These are phyloP conservation scores for Thymelicus acteon DNA, from an alignment of 2,888 invertebrate species.

Conservation along the genomic window DNA sequence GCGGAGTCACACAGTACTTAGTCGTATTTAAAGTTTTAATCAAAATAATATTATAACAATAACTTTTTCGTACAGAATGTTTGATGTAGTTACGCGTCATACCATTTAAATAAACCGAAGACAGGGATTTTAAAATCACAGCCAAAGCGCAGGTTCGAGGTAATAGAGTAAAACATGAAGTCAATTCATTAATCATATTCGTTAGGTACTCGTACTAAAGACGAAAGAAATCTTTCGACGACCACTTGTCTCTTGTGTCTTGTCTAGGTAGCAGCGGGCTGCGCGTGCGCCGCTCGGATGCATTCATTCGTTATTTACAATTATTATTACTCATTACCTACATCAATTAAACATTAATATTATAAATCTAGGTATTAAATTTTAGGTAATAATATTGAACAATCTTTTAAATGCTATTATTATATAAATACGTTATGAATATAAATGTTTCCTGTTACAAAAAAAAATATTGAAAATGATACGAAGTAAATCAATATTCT, in stretches of 20 bases:
- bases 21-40: slow-evolving; percentile 79
- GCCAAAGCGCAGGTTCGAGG: slow-evolving; percentile 82
- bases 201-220: slow-evolving; percentile 80
- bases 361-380: slow-evolving; percentile 84
- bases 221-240: slow-evolving; percentile 58
- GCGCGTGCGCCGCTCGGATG: slow-evolving; percentile 61
- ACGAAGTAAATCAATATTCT: slow-evolving; percentile 84
- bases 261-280: slow-evolving; percentile 64
- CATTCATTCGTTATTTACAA: slow-evolving; percentile 81
- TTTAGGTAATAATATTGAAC: slow-evolving; percentile 86
- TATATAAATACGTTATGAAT: slow-evolving; percentile 86
- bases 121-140: slow-evolving; percentile 80
- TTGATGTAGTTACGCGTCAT: slow-evolving; percentile 68
- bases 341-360: slow-evolving; percentile 85
- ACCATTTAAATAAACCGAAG: slow-evolving; percentile 80
- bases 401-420: slow-evolving; percentile 86
- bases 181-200: slow-evolving; percentile 84
- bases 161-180: slow-evolving; percentile 81
- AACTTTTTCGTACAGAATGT: slow-evolving; percentile 64
- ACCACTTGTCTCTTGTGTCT: slow-evolving; percentile 76
- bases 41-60: slow-evolving; percentile 68
- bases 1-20: slow-evolving; percentile 79
- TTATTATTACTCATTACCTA: slow-evolving; percentile 82
- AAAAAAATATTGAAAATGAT: slow-evolving; percentile 84
- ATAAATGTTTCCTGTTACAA: slow-evolving; percentile 86